Percentiles rank a stretch among this genome's conserved stretches.
Conservation (phyloP, 1,140 invertebrate genomes). For the Orchestia grillus region DNA sequence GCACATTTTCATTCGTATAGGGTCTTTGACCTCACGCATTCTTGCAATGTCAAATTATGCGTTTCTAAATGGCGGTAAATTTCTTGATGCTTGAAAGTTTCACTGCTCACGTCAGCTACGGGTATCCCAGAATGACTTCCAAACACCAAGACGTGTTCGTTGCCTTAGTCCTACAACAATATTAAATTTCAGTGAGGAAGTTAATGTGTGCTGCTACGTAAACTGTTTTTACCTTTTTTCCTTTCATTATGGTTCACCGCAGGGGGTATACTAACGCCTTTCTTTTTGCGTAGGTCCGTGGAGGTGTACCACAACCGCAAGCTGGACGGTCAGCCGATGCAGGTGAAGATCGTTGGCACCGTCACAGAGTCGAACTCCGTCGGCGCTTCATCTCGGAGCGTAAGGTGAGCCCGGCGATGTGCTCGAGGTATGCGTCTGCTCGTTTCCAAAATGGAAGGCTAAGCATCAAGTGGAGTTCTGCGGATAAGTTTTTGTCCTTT, state of each 20-base stretch:
- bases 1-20: no score
- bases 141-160: no score
- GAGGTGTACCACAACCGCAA: slow-evolving; percentile 93
- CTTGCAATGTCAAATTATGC: no score
- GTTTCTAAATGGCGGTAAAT: no score
- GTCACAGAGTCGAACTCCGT: slow-evolving; percentile 7
- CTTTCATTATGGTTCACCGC: neutral
- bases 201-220: no score
- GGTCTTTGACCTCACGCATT: no score
- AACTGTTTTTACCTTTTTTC: no score
- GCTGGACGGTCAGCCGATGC: slow-evolving; percentile 87
- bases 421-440: neutral
- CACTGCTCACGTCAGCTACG: no score
- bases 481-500: neutral
- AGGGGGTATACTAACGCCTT: neutral
- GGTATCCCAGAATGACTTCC: no score
- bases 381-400: neutral
- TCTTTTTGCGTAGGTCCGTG: slow-evolving; percentile 77
- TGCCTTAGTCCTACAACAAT: no score
- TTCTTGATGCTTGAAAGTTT: no score
- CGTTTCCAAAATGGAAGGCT: neutral
- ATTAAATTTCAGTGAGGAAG: no score
- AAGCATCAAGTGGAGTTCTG: neutral
- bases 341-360: slow-evolving; percentile 60
- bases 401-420: neutral